Conservation (phyloP, 53 echinoderm and acorn worm species). For the Temnopleurus reevesii region DNA sequence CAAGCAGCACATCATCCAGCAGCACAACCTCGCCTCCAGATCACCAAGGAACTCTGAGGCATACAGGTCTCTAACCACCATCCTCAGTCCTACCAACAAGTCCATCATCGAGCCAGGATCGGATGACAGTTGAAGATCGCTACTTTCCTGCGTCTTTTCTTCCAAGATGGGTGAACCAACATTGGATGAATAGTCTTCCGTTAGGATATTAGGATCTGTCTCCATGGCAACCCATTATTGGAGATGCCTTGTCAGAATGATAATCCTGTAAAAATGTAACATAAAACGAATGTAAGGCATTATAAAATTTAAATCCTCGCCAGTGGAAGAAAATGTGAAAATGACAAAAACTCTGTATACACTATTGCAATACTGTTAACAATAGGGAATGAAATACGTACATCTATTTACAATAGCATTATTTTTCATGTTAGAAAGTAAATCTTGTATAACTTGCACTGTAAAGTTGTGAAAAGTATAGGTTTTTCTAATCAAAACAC, state of each 20-base stretch:
- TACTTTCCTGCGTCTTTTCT: not conserved
- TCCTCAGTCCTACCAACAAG: not conserved
- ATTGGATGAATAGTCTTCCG: not conserved
- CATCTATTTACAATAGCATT: too few species aligned
- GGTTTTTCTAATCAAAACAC: too few species aligned
- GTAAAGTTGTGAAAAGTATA: too few species aligned
- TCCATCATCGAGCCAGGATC: not conserved
- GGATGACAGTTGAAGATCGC: not conserved
- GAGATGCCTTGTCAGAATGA: not conserved
- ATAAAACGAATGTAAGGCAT: too few species aligned
- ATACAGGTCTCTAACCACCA: conserved; percentile 17
- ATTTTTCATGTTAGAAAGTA: too few species aligned
- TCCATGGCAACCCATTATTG: conserved; percentile 1
- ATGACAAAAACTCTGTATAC: too few species aligned
- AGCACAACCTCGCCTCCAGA: conserved; percentile 38
- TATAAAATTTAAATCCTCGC: too few species aligned
- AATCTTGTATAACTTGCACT: too few species aligned
- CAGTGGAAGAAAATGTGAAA: too few species aligned
- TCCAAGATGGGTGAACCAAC: not conserved
- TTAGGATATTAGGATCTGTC: not conserved
- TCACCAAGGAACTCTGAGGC: conserved; percentile 20
- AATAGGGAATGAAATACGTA: too few species aligned
- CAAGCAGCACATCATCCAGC: conserved; percentile 17
- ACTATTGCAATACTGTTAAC: too few species aligned
- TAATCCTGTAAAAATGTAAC: not conserved